Conservation (phyloP, 2,113 vertebrate species). For the Dermatemys mawii region DNA sequence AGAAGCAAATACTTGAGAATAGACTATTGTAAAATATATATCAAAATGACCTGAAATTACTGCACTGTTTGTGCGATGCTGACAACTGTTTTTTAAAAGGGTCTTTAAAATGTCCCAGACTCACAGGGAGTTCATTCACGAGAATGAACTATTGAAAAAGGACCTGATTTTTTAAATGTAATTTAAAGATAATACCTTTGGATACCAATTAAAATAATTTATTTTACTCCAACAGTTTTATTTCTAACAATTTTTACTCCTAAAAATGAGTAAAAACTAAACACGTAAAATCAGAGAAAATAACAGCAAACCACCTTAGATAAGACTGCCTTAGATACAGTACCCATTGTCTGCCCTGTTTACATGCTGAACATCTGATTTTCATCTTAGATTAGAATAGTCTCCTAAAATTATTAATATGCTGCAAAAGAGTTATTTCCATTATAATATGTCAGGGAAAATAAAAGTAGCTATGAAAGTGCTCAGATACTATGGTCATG, state of each 20-base stretch:
- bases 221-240: neutral
- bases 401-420: conserved; percentile 67
- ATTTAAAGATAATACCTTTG: conserved; percentile 45
- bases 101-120: conserved; percentile 46
- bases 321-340: conserved; percentile 48
- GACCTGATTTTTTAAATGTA: neutral
- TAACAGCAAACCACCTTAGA: neutral
- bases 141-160: conserved; percentile 41
- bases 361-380: conserved; percentile 73
- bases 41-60: neutral
- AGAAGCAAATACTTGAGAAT: conserved; percentile 37
- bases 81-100: conserved; percentile 48
- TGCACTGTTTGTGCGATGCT: conserved; percentile 35
- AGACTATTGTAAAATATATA: conserved; percentile 28
- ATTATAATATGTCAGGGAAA: conserved; percentile 50
- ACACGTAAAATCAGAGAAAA: conserved; percentile 50
- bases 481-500: neutral
- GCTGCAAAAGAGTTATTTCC: conserved; percentile 38
- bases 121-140: conserved; percentile 23
- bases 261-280: conserved; percentile 46
- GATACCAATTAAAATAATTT: neutral
- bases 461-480: neutral
- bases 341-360: conserved; percentile 58
- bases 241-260: neutral
- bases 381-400: conserved; percentile 71